Evolutionary conservation across 1,140 invertebrate species (phyloP).

Genomic region (Heliconius eleuchia): DNA sequence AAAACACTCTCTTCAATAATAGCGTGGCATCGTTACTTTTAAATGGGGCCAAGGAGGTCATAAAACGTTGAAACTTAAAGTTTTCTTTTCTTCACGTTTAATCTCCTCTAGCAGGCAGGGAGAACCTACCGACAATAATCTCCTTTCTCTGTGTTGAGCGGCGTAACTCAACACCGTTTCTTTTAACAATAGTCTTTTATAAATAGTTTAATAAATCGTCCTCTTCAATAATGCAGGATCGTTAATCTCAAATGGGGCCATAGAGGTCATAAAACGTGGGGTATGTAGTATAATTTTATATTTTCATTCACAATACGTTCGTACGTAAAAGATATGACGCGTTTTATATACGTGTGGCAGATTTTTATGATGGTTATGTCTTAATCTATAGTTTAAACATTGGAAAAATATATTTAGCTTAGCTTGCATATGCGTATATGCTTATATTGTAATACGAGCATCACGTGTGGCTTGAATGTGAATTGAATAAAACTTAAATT

Average conservation of each 20-base stretch:
- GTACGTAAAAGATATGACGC: slow-evolving; percentile 22
- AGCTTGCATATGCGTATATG: neutral
- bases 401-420: neutral
- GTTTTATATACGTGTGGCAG: slow-evolving; percentile 32
- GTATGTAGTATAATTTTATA: slow-evolving; percentile 53
- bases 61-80: slow-evolving; percentile 46
- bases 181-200: neutral
- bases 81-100: slow-evolving; percentile 51
- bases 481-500: too few relatives aligned
- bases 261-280: slow-evolving; percentile 35
- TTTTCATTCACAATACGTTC: slow-evolving; percentile 56
- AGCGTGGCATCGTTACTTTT: slow-evolving; percentile 16
- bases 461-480: neutral
- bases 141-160: too few relatives aligned
- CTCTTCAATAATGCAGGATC: slow-evolving; percentile 13
- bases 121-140: too few relatives aligned
- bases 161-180: too few relatives aligned
- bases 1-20: slow-evolving; percentile 18
- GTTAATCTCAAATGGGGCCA: slow-evolving; percentile 32
- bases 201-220: slow-evolving; percentile 11
- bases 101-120: neutral
- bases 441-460: neutral
- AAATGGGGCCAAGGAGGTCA: slow-evolving; percentile 28
- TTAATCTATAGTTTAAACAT: slow-evolving; percentile 8
- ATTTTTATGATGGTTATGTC: slow-evolving; percentile 25